Evolutionary conservation across 2,888 invertebrate genomes (phyloP).

Genomic region (Ormyrus nitidulus): DNA sequence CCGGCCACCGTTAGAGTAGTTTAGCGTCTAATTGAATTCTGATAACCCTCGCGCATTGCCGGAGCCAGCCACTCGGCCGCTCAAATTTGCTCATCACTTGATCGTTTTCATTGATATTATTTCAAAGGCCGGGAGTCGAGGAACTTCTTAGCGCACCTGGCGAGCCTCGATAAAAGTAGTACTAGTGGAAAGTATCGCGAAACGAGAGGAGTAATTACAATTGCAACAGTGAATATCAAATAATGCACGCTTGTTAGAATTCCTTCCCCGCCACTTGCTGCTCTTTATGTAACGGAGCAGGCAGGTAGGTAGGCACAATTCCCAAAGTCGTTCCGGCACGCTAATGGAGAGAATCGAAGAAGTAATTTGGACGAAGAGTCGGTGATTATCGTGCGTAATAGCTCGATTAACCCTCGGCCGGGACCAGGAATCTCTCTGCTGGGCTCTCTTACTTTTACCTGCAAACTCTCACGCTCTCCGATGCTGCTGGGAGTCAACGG

Average conservation of each 20-base stretch:
- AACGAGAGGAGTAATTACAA: slow-evolving; percentile 45
- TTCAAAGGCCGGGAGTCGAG: too few relatives aligned
- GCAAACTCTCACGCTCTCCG: slow-evolving; percentile 46
- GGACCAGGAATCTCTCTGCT: slow-evolving; percentile 28
- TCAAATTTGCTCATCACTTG: slow-evolving; percentile 39
- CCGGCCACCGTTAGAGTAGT: slow-evolving; percentile 45
- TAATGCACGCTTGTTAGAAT: slow-evolving; percentile 44
- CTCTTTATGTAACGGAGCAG: background rate
- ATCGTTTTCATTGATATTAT: too few relatives aligned
- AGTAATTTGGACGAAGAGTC: slow-evolving; percentile 58
- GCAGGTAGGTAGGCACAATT: slow-evolving; percentile 45
- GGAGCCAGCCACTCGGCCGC: slow-evolving; percentile 10
- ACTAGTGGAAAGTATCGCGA: slow-evolving; percentile 1
- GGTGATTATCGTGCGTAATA: slow-evolving; percentile 60
- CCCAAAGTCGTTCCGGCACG: slow-evolving; percentile 55
- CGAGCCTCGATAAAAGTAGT: too few relatives aligned
- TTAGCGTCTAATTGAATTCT: slow-evolving; percentile 56
- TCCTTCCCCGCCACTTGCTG: slow-evolving; percentile 5
- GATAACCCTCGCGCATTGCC: slow-evolving; percentile 50
- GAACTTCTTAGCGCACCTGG: background rate
- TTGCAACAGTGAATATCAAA: slow-evolving; percentile 48
- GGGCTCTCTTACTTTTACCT: slow-evolving; percentile 32
- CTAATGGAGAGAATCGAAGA: slow-evolving; percentile 60
- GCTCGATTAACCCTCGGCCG: slow-evolving; percentile 58
- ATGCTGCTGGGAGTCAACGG: background rate